Base-by-base conservation (phyloP, 2,113 vertebrate species). In the Mormyrus iriodes region DNA sequence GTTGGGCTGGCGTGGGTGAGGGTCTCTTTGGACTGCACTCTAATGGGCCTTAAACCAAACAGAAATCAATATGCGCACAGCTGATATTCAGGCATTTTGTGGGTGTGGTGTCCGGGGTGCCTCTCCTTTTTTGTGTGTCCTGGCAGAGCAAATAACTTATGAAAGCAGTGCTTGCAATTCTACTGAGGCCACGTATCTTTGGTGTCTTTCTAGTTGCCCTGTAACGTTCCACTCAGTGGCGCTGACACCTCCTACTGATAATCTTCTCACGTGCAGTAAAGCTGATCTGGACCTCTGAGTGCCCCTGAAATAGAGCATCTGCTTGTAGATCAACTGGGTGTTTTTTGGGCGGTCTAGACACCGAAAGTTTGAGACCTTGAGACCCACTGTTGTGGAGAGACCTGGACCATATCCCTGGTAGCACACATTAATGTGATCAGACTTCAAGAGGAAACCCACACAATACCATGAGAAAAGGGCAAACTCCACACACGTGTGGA, bases 21-120 rank as follows among this genome's bases (percentile, higher is more conserved):
- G 90, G 85, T 92, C 86, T 92, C 92, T 91, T 93, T 92, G 89
- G 89, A 91, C 73, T 92, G 83, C 89, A 90, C 55, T 92, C 90
- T 84, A 87, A 88, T 55, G 44, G 58, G 73, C 35, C 15, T 35
- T 17, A 19, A 42, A 42, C 73, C 73, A 79, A 9, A 42, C 4
- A 42, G 15, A 79, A 17, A 79, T 79, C 31, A 19, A 17, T 79
- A 42, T 79, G 73, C 4, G 10, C 73, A 42, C 2, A 4, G 15
- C 73, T 79, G 73, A 35, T 42, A 79, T 35, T 51, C 17, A 24
- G 31, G 19, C 86, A 87, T n/a, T 53, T 53, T 19, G 31, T 79
- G 73, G 31, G 35, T 79, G 73, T 42, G 73, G 82, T 27, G 19
- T 21, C 46, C 39, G n/a, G 3, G 7, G 46, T n/a, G 5, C 9